Base-by-base conservation (phyloP, 2,113 vertebrate genomes). In the Onychostruthus taczanowskii region DNA sequence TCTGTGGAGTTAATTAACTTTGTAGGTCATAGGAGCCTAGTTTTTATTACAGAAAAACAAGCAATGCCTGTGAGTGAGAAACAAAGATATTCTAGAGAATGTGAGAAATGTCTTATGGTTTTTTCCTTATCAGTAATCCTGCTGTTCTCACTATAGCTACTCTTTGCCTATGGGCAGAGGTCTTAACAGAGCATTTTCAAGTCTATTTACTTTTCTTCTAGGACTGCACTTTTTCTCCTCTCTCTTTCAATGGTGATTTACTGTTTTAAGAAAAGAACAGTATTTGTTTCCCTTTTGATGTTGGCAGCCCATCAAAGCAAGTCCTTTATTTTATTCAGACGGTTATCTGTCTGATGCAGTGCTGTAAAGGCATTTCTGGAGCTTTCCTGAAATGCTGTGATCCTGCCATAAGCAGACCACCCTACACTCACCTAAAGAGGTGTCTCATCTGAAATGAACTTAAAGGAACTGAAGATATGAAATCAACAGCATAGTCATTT, bases 1-100 rank as follows among this genome's bases (percentile, higher is more conserved):
- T 90, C 84, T 70, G 30, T 61, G 43, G 27, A 80, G 63, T 83
- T 95, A 93, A 95, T 95, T 90, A 97, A 86, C 59, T 90, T 74
- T 80, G 67, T 83, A 70, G 55, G 63, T 91, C 0, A 0, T 69
- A 74, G 75, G 68, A 95, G 68, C 13, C 4, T 44, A 22, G 35
- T 56, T 95, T 90, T 85, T 82, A 31, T 77, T 70, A 39, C 6
- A 74, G 59, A 67, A 73, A 86, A 93, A 37, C 72, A 93, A 85
- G 66, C 49, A 91, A 20, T 0, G 9, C 52, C 50, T 56, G 13
- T 41, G 16, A n/a, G 33, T 39, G 44, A 43, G 78, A 77, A 78
- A 43, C 69, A 84, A 3, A 33, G n/a, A 24, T 4, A 10, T n/a
- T 93, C 41, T 16, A 18, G 46, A 90, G 75, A 85, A 50, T n/a